phyloP scores from a whole-genome alignment of 2,113 vertebrate species.

The Forbesichthys agassizii region DNA sequence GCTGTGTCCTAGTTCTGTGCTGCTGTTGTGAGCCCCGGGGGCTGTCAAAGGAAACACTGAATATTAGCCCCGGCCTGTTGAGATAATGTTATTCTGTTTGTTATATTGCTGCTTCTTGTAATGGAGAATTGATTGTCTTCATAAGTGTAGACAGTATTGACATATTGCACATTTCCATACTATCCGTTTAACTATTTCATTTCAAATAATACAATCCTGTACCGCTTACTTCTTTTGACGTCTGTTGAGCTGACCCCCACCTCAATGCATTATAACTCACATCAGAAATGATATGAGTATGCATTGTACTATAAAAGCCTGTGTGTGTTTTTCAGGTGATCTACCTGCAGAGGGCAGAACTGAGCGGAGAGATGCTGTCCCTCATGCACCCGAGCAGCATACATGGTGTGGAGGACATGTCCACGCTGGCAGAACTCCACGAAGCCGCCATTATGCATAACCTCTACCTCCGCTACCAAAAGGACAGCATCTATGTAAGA shows the following conservation, averaged over 20 bases:
- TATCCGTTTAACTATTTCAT: too few relatives aligned
- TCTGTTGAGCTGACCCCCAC: background rate
- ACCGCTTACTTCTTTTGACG: too few relatives aligned
- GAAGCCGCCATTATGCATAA: conserved; percentile 91
- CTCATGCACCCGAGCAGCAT: conserved; percentile 84
- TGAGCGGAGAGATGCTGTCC: conserved; percentile 77
- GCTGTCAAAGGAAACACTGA: background rate
- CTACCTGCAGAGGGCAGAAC: conserved; percentile 66
- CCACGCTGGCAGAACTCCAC: conserved; percentile 84
- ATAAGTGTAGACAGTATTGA: too few relatives aligned
- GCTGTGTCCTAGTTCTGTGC: background rate
- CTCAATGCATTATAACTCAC: background rate
- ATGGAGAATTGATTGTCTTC: too few relatives aligned
- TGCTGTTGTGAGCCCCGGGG: background rate
- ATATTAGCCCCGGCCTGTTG: background rate
- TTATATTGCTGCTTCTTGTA: too few relatives aligned
- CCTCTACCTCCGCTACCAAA: conserved; percentile 84
- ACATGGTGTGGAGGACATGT: conserved; percentile 90
- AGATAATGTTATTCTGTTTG: too few relatives aligned
- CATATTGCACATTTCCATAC: too few relatives aligned
- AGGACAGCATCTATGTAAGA: conserved; percentile 86
- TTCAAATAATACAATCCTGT: too few relatives aligned
- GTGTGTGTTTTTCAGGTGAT: conserved; percentile 71
- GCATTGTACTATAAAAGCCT: background rate
- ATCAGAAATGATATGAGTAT: background rate